A percentile compares a stretch with the other conserved stretches of the same genome.
phyloP scores from a whole-genome alignment of 1,140 invertebrate species.

The Panagrolaimus sp. region DNA sequence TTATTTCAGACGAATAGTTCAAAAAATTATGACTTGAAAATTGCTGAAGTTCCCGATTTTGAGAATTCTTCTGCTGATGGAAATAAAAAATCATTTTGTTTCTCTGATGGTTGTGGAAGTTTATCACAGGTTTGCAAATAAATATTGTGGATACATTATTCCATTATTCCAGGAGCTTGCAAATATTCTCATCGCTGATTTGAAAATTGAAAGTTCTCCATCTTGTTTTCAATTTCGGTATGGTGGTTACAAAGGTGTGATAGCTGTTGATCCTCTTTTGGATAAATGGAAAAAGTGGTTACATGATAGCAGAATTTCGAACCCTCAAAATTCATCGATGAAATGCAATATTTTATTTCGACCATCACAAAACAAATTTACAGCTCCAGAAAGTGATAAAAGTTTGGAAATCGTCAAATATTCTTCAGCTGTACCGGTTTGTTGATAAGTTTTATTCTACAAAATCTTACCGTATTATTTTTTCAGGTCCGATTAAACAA shows the following conservation, averaged over 20 bases:
- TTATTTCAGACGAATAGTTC: no score
- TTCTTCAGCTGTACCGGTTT: not conserved
- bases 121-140: no score
- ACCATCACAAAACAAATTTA: constrained; percentile 13
- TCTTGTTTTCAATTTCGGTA: not conserved
- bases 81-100: not conserved
- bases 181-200: constrained; percentile 1
- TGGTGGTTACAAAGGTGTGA: constrained; percentile 6
- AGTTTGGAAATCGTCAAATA: constrained; percentile 2
- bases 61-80: not conserved
- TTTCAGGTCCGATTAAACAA: not conserved
- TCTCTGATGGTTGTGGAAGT: not conserved
- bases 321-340: not conserved
- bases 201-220: not conserved
- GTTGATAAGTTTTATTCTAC: no score
- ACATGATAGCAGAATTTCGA: not conserved
- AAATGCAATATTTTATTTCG: not conserved
- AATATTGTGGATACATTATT: no score
- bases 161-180: not conserved
- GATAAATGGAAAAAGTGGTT: not conserved
- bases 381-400: not conserved
- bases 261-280: not conserved
- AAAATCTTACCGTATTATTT: no score
- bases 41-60: not conserved
- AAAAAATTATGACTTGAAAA: not conserved